Evolutionary conservation across 2,888 invertebrate species (phyloP), one percentile per base, ranked within the genome.

Genomic region (Erebia palarica): DNA sequence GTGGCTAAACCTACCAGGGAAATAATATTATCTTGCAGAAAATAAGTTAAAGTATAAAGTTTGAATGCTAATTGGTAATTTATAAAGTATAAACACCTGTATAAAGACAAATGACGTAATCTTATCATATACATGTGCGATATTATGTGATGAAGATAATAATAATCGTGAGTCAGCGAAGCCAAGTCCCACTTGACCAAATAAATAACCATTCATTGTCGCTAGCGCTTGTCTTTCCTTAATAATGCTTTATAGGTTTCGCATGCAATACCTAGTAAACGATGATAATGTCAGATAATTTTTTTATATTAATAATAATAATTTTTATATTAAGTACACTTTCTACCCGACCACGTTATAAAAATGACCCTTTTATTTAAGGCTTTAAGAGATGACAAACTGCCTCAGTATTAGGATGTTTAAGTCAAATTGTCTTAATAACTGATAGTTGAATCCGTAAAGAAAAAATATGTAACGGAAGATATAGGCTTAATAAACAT

Each of bases 91-190:
- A 21, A 51, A 21, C 67, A 68, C 68, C 68, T 72, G 68, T 70
- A 64, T 65, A 88, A 85, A 86, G 69, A 61, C 58, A 61, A 49
- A 90, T 91, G 88, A 88, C 90, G 89, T 90, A 90, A 91, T 89
- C 64, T 64, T 71, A 51, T 68, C 49, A 68, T 88, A 85, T 72
- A 83, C 85, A 87, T 83, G 85, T 86, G 84, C 86, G 86, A 86
- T 47, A 86, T 87, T 55, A 16, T 51, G n/a, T n/a, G 14, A n/a
- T n/a, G 7, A 85, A 83, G 90, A 88, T 91, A 90, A 90, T 91
- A 91, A 88, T 90, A 89, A 86, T 86, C 81, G 81, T 92, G 92
- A 92, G 84, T 92, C 92, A 92, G 84, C 79, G 79, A 70, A 73
- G 80, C 73, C 79, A 75, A 77, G 77, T 75, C 78, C 80, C 92